phyloP scores from a whole-genome alignment of 2,797 vertebrate species.

The Danio jaintianensis region DNA sequence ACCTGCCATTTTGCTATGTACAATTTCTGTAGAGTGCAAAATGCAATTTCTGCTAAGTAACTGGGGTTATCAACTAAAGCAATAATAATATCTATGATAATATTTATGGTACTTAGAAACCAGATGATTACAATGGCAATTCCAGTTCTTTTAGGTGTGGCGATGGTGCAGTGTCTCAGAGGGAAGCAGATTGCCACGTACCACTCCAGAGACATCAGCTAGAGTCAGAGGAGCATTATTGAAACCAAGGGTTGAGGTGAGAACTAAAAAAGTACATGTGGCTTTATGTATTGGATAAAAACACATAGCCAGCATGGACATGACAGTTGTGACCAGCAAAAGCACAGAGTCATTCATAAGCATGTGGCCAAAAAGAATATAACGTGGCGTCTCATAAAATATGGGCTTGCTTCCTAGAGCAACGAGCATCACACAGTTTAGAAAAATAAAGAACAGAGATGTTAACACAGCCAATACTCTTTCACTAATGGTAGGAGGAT shows the following conservation, averaged over 20 bases:
- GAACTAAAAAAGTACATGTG: conserved; percentile 57
- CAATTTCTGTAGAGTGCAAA: conserved; percentile 47
- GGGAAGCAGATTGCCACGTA: conserved; percentile 74
- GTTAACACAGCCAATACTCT: conserved; percentile 40
- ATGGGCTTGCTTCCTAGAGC: conserved; percentile 63
- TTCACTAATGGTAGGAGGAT: conserved; percentile 14
- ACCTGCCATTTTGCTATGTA: conserved; percentile 50
- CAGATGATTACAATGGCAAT: conserved; percentile 49
- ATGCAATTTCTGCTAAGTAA: conserved; percentile 11
- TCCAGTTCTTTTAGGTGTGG: conserved; percentile 38
- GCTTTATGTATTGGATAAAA: conserved; percentile 47
- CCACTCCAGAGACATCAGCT: conserved; percentile 74
- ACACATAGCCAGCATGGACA: conserved; percentile 52
- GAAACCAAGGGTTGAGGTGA: conserved; percentile 33
- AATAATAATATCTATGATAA: conserved; percentile 34
- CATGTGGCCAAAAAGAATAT: conserved; percentile 67
- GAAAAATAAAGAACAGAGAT: conserved; percentile 62
- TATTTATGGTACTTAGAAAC: conserved; percentile 45
- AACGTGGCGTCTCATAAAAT: conserved; percentile 68
- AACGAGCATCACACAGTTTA: conserved; percentile 66
- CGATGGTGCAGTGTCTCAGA: conserved; percentile 60
- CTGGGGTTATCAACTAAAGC: conserved; percentile 32
- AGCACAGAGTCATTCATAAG: conserved; percentile 65
- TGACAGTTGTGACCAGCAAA: conserved; percentile 47
- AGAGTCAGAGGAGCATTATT: conserved; percentile 68